Evolutionary conservation across 2,888 invertebrate species (phyloP).

Genomic region (Athalia circularis): DNA sequence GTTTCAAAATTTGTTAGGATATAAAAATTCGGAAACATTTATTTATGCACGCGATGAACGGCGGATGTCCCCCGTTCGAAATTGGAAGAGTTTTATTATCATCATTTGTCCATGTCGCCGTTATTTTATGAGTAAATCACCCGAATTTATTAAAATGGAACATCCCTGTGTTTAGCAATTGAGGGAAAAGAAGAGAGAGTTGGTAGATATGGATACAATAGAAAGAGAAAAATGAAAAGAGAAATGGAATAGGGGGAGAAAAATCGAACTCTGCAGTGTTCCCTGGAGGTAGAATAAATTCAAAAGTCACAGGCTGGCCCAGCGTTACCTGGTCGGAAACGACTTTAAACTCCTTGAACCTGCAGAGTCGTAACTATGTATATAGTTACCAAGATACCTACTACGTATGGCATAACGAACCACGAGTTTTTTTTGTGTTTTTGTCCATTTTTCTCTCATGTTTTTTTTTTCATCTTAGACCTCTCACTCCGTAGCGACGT

Average conservation of each 20-base stretch:
- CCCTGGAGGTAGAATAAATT: background rate
- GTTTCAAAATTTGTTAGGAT: too few species aligned
- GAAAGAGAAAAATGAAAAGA: background rate
- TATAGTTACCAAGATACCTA: too few species aligned
- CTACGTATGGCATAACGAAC: too few species aligned
- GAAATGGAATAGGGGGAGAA: background rate
- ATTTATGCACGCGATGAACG: background rate
- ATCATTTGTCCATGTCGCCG: conserved; percentile 10
- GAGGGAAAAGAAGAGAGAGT: too few species aligned
- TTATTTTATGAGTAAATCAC: conserved; percentile 8
- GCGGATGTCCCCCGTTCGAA: background rate
- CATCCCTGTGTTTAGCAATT: background rate
- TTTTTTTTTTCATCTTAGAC: conserved; percentile 56
- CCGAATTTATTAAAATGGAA: conserved; percentile 14
- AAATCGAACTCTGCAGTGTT: background rate
- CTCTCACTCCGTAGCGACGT: conserved; percentile 63
- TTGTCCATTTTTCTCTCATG: background rate
- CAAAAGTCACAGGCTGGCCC: background rate
- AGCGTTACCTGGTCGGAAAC: background rate
- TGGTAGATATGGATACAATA: background rate
- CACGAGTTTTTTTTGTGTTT: too few species aligned
- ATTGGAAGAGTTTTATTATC: background rate
- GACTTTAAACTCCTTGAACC: too few species aligned
- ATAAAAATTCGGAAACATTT: background rate
- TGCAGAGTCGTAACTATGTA: too few species aligned